Evolutionary conservation across 2,113 vertebrate species (phyloP), one percentile per base, ranked within the genome.

Genomic region (Mus pahari): DNA sequence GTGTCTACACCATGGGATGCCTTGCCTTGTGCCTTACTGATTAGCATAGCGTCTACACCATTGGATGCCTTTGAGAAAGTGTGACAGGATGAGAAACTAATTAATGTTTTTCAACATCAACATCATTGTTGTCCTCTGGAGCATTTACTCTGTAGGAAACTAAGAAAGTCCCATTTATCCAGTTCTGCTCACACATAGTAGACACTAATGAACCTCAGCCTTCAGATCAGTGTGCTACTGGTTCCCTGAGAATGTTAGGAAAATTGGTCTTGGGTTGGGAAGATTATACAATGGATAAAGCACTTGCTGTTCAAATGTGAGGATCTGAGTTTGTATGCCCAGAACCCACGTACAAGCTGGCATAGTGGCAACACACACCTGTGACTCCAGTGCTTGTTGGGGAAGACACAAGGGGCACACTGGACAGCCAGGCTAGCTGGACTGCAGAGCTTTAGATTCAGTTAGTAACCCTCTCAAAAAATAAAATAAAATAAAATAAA

Each of bases 1-100:
- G 33, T 75, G 26, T 10, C 1, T 50, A 48, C 9, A 62, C 53
- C 36, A n/a, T n/a, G 36, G 2, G 68, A 26, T 36, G 19, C 28
- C 13, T 94, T 92, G 16, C 24, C 24, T 64, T 64, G 62, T 77
- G 95, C 33, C 90, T 58, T 60, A 3, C 33, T 89, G 73, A 73
- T 62, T 66, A 89, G 19, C 53, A 70, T 7, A 70, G 26, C 70
- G 26, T 5, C 0, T 50, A 48, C 16, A 62, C 39, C 39, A 74
- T 39, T 55, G 28, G 19, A 16, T 64, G 11, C 19, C 64, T n/a
- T 88, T 90, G 78, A 90, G 81, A 90, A 94, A 91, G 73, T 84
- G 14, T 92, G 94, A 87, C 36, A 48, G 22, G 22, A 50, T 17
- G 3, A 86, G 22, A 75, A 91, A 31, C 28, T 78, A 86, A 78